Conservation (phyloP, 2,888 invertebrate genomes). For the Andrena fulva region DNA sequence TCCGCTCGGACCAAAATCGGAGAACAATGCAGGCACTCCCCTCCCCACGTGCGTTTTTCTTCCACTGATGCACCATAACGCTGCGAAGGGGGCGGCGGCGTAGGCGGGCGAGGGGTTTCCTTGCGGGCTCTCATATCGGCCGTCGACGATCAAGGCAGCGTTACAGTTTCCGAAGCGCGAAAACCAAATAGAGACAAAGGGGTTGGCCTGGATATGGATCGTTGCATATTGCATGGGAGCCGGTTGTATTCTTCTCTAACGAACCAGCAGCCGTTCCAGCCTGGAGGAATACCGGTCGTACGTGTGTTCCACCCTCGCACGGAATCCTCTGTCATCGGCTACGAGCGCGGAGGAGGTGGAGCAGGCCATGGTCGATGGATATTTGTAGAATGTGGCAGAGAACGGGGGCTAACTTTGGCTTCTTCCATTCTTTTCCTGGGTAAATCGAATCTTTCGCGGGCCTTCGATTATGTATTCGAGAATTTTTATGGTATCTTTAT, state of each 20-base stretch:
- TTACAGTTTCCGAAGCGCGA: constrained; percentile 67
- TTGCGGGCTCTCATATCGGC: constrained; percentile 44
- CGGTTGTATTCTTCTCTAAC: constrained; percentile 82
- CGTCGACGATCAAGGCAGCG: constrained; percentile 56
- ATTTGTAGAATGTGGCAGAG: neutral
- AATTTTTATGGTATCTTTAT: no score
- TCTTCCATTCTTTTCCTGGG: neutral
- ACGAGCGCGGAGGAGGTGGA: neutral
- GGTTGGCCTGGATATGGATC: constrained; percentile 75
- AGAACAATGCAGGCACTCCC: constrained; percentile 55
- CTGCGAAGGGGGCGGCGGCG: neutral
- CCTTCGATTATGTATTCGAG: neutral
- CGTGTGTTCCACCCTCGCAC: constrained; percentile 69
- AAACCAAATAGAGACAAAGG: constrained; percentile 73
- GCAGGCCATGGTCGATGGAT: neutral
- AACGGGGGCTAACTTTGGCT: neutral
- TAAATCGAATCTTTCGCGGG: neutral
- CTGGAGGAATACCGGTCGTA: constrained; percentile 72
- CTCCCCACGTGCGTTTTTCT: constrained; percentile 40
- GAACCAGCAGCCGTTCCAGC: constrained; percentile 74
- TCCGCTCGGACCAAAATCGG: constrained; percentile 63
- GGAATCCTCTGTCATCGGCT: constrained; percentile 28
- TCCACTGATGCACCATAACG: constrained; percentile 48
- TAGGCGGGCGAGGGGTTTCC: constrained; percentile 18
- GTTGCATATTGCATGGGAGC: constrained; percentile 83